Conservation (phyloP, 2,888 invertebrate genomes). For the Chrysotoxum bicinctum region DNA sequence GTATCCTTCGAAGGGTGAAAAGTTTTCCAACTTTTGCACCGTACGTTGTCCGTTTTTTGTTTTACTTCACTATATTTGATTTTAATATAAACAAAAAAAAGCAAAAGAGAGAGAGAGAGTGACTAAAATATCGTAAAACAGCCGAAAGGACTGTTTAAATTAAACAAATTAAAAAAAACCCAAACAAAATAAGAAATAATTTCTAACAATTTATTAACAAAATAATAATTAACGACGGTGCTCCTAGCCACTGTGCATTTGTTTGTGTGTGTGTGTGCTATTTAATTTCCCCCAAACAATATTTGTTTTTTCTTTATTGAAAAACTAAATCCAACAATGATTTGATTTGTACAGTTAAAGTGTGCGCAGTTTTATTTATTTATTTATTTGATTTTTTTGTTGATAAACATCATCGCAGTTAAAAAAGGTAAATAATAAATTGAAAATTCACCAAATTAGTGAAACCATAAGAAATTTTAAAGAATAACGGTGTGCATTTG, state of each 20-base stretch:
- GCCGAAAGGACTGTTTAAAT: constrained; percentile 61
- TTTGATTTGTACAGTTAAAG: constrained; percentile 64
- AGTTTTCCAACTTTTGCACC: constrained; percentile 80
- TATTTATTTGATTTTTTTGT: constrained; percentile 51
- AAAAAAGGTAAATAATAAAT: constrained; percentile 53
- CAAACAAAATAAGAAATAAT: constrained; percentile 44
- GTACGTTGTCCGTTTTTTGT: constrained; percentile 77
- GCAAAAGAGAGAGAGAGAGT: constrained; percentile 43
- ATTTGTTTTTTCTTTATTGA: not conserved
- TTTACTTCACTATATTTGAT: constrained; percentile 73
- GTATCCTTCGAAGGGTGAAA: constrained; percentile 82
- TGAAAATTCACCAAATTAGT: constrained; percentile 34
- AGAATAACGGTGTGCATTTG: constrained; percentile 29
- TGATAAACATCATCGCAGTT: constrained; percentile 52
- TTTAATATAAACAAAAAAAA: constrained; percentile 64
- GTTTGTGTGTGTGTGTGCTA: constrained; percentile 42
- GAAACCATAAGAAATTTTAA: constrained; percentile 54
- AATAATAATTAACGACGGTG: constrained; percentile 41
- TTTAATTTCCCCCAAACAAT: constrained; percentile 28
- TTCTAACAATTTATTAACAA: constrained; percentile 44
- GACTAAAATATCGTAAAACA: constrained; percentile 46
- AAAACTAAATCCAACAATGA: constrained; percentile 61
- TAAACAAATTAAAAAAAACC: not conserved
- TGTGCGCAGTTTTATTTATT: constrained; percentile 68
- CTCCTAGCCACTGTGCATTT: constrained; percentile 44